Evolutionary conservation across 2,113 vertebrate species (phyloP).

Genomic region (Acrocephalus kingi): DNA sequence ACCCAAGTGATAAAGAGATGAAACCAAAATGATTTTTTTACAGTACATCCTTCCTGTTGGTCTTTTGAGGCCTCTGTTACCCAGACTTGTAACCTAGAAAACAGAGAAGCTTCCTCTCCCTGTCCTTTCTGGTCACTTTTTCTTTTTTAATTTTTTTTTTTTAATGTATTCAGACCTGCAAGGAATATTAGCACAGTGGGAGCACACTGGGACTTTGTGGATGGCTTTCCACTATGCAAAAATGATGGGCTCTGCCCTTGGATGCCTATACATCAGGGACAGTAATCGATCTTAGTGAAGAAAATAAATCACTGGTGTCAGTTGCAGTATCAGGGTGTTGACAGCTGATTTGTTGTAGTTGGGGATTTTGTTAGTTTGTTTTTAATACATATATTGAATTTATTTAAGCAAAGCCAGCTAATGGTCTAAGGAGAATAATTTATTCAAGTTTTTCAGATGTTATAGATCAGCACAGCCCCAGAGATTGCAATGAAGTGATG

Average conservation of each 20-base stretch:
- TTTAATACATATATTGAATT: neutral
- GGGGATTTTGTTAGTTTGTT: neutral
- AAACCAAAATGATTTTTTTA: neutral
- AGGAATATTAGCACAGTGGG: neutral
- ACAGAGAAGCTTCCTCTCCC: neutral
- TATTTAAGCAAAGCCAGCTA: neutral
- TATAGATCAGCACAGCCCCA: neutral
- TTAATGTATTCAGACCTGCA: neutral
- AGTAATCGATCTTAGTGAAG: slow-evolving; percentile 30
- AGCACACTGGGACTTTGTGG: neutral
- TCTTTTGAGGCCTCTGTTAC: neutral
- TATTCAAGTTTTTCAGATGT: neutral
- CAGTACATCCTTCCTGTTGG: neutral
- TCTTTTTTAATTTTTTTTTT: neutral
- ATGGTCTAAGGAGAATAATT: neutral
- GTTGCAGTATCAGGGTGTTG: neutral
- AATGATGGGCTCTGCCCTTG: slow-evolving; percentile 31
- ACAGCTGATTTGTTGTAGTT: neutral
- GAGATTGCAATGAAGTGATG: neutral
- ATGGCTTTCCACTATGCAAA: slow-evolving; percentile 15
- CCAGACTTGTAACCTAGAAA: neutral
- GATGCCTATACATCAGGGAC: slow-evolving; percentile 15
- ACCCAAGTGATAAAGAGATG: neutral
- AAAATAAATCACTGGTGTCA: slow-evolving; percentile 53
- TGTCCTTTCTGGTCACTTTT: neutral